phyloP scores from a whole-genome alignment of 2,888 invertebrate species.

The Lysandra bellargus region DNA sequence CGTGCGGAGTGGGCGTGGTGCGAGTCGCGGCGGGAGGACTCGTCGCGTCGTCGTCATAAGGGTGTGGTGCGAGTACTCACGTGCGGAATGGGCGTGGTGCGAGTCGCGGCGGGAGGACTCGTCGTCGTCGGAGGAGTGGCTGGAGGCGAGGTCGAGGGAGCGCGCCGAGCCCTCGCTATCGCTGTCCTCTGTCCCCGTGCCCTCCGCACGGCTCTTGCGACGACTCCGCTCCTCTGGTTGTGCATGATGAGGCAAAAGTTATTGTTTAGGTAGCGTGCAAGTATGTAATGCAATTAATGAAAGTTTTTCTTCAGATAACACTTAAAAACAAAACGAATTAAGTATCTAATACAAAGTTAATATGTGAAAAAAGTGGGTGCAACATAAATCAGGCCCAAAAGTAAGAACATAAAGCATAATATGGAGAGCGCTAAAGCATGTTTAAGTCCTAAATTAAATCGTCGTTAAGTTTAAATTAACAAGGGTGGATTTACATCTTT shows the following conservation, averaged over 20 bases:
- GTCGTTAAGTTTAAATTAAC: too few species aligned
- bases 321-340: too few species aligned
- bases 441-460: too few species aligned
- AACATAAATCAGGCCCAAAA: too few species aligned
- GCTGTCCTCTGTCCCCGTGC: conserved; percentile 82
- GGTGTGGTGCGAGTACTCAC: conserved; percentile 43
- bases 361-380: too few species aligned
- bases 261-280: neutral
- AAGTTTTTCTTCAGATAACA: too few species aligned
- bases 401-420: too few species aligned
- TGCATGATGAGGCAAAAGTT: neutral
- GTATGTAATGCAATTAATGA: too few species aligned
- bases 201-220: conserved; percentile 51
- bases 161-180: conserved; percentile 91
- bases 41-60: conserved; percentile 88
- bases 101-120: conserved; percentile 72
- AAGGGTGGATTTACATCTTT: neutral
- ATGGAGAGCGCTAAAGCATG: too few species aligned
- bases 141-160: conserved; percentile 94
- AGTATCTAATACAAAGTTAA: too few species aligned
- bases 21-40: conserved; percentile 62
- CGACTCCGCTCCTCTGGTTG: conserved; percentile 51
- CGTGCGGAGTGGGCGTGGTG: too few species aligned
- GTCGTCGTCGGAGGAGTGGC: conserved; percentile 96
- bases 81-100: conserved; percentile 44